These are phyloP conservation scores for Dermochelys coriacea DNA, from an alignment of 2,797 vertebrate species.

Conservation along the genomic window DNA sequence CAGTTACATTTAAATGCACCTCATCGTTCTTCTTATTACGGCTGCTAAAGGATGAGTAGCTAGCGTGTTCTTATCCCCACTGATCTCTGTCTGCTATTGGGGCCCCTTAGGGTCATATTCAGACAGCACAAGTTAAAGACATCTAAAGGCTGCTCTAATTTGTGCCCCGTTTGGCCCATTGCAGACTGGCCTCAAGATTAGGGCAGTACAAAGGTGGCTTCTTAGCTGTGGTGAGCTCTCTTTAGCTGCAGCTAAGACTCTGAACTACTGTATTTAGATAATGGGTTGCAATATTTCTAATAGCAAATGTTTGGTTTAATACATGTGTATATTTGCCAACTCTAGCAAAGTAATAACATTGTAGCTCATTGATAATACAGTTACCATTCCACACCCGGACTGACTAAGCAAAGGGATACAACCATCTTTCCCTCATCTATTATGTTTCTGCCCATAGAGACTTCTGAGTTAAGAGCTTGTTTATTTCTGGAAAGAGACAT, in stretches of 20 bases:
- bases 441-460: constrained; percentile 51
- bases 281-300: constrained; percentile 34
- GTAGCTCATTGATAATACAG: constrained; percentile 67
- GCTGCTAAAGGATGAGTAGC: neutral
- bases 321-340: constrained; percentile 29
- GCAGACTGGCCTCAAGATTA: accelerated
- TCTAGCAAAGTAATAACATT: constrained; percentile 45
- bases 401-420: constrained; percentile 61
- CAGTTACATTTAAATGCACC: neutral
- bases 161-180: neutral
- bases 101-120: neutral
- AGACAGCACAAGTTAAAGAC: neutral
- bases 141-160: neutral
- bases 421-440: constrained; percentile 61
- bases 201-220: constrained; percentile 14
- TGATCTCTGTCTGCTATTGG: neutral
- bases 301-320: constrained; percentile 38
- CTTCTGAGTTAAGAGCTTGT: constrained; percentile 65
- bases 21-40: neutral
- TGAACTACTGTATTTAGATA: neutral
- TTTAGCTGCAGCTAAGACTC: neutral
- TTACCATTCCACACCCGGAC: constrained; percentile 64
- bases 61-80: neutral
- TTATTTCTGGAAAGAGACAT: constrained; percentile 72
- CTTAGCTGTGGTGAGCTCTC: neutral